Evolutionary conservation across 2,888 invertebrate species (phyloP), one percentile per base, ranked within the genome.

Genomic region (Sminthurinus aureus): DNA sequence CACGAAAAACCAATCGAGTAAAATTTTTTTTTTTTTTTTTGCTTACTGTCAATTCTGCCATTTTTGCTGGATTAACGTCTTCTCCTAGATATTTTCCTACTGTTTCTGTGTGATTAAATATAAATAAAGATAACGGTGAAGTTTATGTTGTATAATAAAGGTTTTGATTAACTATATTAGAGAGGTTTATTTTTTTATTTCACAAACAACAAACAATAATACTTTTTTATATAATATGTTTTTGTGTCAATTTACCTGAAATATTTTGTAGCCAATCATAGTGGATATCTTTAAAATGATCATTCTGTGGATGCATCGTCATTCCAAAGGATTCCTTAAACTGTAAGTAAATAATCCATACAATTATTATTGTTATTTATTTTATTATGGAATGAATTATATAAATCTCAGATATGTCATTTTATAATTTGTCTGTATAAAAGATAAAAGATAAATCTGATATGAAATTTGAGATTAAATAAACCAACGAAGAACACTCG

Each of bases 211-310:
- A 58, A 9, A 15, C 58, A 58, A 58, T 9, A 58, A 58, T 12
- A 58, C 9, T 15, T n/a, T 64, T n/a, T 64, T 18, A 15, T 64
- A 64, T n/a, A 4, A 64, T 18, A 4, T 64, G 0, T 0, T 64
- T 2, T 89, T 93, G 93, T 6, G 92, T 92, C 85, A 92, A 91
- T 85, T 91, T 89, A 8, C 90, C 88, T 24, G 86, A 89, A 18
- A 88, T 82, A 52, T 90, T 90, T 13, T 92, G 92, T 83, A 93
- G 90, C 92, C 92, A 93, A 76, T 91, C 90, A 88, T 91, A 92
- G 69, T 90, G 90, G 64, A 89, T 88, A 83, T 89, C 89, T 85
- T 90, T 90, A 90, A 91, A 92, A 85, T 90, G 90, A 90, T 91
- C 92, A 66, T 83, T 24, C 50, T 91, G 92, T 66, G 79, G 24